Conservation (phyloP, 92 coral and sea anemone species). For the Umimayanthus kanabou region DNA sequence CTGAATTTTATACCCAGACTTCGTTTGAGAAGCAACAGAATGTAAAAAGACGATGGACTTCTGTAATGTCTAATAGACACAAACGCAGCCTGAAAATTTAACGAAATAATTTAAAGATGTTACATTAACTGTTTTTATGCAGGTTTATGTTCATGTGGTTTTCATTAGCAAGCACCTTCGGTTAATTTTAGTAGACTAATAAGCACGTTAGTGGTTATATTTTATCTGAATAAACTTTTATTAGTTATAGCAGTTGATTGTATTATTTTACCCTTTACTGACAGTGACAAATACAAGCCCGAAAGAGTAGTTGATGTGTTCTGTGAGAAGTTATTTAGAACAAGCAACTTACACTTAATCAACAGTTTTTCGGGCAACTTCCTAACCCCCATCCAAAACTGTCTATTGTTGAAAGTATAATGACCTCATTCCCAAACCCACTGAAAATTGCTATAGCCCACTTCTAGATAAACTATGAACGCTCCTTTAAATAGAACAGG, state of each 20-base stretch:
- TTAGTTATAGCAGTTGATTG: not conserved
- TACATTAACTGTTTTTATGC: not conserved
- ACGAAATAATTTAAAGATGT: not conserved
- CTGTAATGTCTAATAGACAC: not conserved
- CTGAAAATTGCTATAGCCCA: too few relatives aligned
- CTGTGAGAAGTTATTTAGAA: constrained; percentile 18
- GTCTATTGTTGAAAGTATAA: too few relatives aligned
- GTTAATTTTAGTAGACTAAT: not conserved
- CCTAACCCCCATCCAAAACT: too few relatives aligned
- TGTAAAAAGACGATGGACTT: not conserved
- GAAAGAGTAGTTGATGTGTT: constrained; percentile 31
- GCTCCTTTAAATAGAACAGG: too few relatives aligned
- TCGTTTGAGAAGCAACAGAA: not conserved
- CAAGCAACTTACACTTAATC: not conserved
- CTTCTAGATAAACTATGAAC: too few relatives aligned
- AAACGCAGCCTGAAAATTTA: not conserved
- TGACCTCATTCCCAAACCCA: too few relatives aligned
- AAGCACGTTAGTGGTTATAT: not conserved
- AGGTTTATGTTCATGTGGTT: not conserved
- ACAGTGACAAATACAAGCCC: not conserved
- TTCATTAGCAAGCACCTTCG: not conserved
- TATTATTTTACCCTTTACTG: constrained; percentile 9
- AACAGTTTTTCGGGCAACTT: not conserved
- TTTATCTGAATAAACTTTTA: not conserved
- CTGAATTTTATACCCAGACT: not conserved